Base-by-base conservation (phyloP, 2,797 vertebrate species). In the Poecilia gillii region DNA sequence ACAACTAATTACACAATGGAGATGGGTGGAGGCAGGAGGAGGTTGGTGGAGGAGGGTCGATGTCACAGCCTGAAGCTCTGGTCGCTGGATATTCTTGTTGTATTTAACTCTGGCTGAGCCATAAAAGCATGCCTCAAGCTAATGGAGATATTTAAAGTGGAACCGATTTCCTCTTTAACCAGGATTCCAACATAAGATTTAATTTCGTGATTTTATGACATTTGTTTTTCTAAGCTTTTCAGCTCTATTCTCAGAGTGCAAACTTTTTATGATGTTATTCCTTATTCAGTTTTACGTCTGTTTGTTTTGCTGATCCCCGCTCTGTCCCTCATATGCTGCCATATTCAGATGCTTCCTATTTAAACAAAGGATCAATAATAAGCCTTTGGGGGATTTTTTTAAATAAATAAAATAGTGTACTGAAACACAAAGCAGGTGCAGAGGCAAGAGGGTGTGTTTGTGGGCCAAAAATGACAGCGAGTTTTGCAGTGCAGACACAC, bases 1-100 rank as follows among this genome's bases (percentile, higher is more conserved):
- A 78, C 73, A 74, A 1, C 20, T 11, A 4, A 72, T 75, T 53
- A 75, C 73, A 85, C 73, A 51, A n/a, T 6, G 28, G n/a, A 0
- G 4, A 11, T n/a, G 12, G 46, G 33, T 16, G 28, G 6, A 49
- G 59, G 45, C 28, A 8, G 51, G 23, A 13, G 25, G 6, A 57
- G 53, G 53, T 4, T 8, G 51, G n/a, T 16, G 25, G 6, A 57
- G 53, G 53, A n/a, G 0, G 31, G 53, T 41, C 12, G 71, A 39
- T 43, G 8, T 20, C 47, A 6, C n/a, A 0, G 53, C 36, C 72
- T 73, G 53, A 28, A 53, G 73, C 16, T 6, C 3, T 6, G 73
- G 16, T 1, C 25, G 51, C 28, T 78, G 39, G 23, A 28, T 59
- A 28, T 14, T 28, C 55, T 14, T 59, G 20, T 12, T 41, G 18